A percentile compares a stretch with the other conserved stretches of the same genome.
These are phyloP conservation scores for Artemisiospiza belli DNA, from an alignment of 2,113 vertebrate genomes.

Conservation along the genomic window DNA sequence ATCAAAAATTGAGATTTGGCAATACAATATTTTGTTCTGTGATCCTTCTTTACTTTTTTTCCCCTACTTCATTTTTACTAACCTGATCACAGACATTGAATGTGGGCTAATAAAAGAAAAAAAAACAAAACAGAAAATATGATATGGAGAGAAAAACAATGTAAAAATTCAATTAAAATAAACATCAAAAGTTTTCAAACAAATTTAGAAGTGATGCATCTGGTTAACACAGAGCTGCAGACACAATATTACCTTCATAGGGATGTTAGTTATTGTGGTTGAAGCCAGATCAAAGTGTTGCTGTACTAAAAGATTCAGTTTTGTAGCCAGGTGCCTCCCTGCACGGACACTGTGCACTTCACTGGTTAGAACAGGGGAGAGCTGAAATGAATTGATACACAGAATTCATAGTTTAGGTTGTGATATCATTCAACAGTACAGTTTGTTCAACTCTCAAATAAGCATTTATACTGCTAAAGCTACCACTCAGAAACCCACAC, in stretches of 20 bases:
- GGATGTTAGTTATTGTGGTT: conserved; percentile 98
- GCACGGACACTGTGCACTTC: conserved; percentile 98
- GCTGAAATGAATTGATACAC: conserved; percentile 49
- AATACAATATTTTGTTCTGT: conserved; percentile 79
- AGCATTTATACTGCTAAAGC: not conserved
- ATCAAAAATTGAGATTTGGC: conserved; percentile 49
- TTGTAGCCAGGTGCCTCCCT: conserved; percentile 91
- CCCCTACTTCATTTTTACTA: conserved; percentile 85
- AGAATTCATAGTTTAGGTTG: not conserved
- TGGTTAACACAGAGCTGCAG: not conserved
- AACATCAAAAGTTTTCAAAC: conserved; percentile 60
- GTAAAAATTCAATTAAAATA: conserved; percentile 76
- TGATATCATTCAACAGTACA: not conserved
- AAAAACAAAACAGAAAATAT: conserved; percentile 90
- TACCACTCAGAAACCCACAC: not conserved
- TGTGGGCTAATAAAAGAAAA: conserved; percentile 99
- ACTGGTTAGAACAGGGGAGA: conserved; percentile 86
- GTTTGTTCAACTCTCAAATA: not conserved
- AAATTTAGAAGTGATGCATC: conserved; percentile 58
- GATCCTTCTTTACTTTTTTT: conserved; percentile 75
- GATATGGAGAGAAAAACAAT: conserved; percentile 91
- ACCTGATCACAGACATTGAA: conserved; percentile 99
- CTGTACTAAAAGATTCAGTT: conserved; percentile 96
- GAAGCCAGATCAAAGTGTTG: conserved; percentile 98
- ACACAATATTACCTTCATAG: conserved; percentile 90